These are phyloP conservation scores for Ptyas mucosa DNA, from an alignment of 2,113 vertebrate genomes.

Conservation along the genomic window DNA sequence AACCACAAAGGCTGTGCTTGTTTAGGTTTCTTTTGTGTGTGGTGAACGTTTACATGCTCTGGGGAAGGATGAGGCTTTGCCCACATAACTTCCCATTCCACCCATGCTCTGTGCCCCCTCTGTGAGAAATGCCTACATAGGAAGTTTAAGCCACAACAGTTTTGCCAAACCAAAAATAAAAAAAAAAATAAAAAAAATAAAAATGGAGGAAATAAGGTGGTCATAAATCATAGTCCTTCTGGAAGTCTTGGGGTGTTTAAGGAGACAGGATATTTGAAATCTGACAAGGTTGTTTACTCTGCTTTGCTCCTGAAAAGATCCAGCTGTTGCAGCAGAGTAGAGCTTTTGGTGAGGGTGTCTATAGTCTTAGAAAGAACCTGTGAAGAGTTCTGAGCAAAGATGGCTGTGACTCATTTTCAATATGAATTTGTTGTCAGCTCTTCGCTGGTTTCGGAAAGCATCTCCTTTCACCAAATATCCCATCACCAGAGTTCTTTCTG, in stretches of 20 bases:
- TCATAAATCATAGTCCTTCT: background rate
- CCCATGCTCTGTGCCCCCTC: background rate
- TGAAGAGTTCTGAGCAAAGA: background rate
- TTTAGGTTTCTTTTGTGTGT: background rate
- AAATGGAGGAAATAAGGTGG: background rate
- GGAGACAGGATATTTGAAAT: background rate
- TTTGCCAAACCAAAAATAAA: background rate
- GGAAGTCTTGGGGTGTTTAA: background rate
- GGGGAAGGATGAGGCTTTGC: background rate
- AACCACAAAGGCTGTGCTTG: background rate
- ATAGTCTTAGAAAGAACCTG: background rate
- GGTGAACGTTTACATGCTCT: background rate
- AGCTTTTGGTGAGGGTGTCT: background rate
- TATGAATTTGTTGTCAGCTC: background rate
- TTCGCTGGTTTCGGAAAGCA: background rate
- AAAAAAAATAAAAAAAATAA: too few relatives aligned
- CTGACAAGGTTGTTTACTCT: background rate
- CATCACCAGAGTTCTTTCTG: background rate
- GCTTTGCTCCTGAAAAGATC: background rate
- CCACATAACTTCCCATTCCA: background rate
- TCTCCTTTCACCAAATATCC: background rate
- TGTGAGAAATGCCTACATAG: background rate
- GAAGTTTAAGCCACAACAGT: background rate
- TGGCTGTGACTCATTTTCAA: background rate
- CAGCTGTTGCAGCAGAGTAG: background rate